Evolutionary conservation across 2,888 invertebrate genomes (phyloP), one percentile per base, ranked within the genome.

Genomic region (Proisotoma minuta): DNA sequence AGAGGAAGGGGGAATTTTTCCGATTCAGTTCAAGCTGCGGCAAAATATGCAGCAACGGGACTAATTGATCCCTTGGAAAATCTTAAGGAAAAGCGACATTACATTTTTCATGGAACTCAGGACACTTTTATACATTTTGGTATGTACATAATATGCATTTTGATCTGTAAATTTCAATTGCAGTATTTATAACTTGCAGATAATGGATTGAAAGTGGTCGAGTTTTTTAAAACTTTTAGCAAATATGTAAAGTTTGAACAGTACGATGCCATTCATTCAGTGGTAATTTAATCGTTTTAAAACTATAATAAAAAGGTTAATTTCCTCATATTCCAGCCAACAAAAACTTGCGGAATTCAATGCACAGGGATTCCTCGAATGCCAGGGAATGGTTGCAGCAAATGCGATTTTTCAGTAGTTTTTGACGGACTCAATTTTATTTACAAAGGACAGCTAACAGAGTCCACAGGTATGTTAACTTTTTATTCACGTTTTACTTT

Each of bases 401-500:
- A 69, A 63, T 69, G 69, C 39, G 64, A 54, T 23, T 69, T 65
- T 50, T 66, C 66, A 20, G 69, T 58, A 8, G 69, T 67, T 20
- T 69, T 54, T 47, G 65, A 69, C 22, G 69, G 69, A 2, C 34
- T 69, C 8, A 69, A 69, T 53, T 69, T 66, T 47, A 60, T 69
- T 40, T 65, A 63, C 28, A 40, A 62, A 20, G 63, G 59, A 15
- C 57, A 57, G 29, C 34, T 69, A 3, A 48, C 24, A 24, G 63
- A 69, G 26, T 62, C 69, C 15, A 15, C 57, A 47, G 64, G 69
- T 69, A 62, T 24, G 2, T 56, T 34, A 22, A 39, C n/a, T 4
- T 56, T 24, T 39, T 40, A 40, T 26, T 5, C 26, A 34, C 3
- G 26, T 18, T 20, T 43, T 12, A 43, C 20, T 43, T 5, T 4